These are phyloP conservation scores for Apogon talboti DNA, from an alignment of 2,797 vertebrate species.

Conservation along the genomic window DNA sequence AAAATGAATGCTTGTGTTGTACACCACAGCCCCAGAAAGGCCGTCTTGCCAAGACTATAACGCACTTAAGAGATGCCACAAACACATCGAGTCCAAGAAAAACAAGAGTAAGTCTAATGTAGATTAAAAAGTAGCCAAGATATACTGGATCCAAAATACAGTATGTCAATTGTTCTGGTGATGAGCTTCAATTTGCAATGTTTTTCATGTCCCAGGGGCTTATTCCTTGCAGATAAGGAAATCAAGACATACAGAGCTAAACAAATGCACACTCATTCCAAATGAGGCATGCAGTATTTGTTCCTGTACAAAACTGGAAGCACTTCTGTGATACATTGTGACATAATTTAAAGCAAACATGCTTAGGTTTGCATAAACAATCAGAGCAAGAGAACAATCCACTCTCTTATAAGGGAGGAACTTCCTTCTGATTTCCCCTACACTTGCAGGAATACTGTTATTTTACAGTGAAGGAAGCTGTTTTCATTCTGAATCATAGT, in stretches of 20 bases:
- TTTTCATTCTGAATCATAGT: conserved; percentile 65
- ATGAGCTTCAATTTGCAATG: conserved; percentile 40
- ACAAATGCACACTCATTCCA: conserved; percentile 66
- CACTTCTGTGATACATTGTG: conserved; percentile 67
- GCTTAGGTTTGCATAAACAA: conserved; percentile 77
- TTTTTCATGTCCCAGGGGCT: conserved; percentile 37
- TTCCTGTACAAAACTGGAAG: conserved; percentile 63
- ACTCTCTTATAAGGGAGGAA: conserved; percentile 69
- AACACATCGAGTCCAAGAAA: conserved; percentile 36
- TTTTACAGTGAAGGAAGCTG: conserved; percentile 65
- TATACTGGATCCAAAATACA: conserved; percentile 27
- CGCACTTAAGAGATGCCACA: conserved; percentile 22
- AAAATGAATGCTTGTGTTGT: conserved; percentile 1
- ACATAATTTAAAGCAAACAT: conserved; percentile 80
- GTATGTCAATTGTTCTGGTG: conserved; percentile 25
- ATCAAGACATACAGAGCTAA: conserved; percentile 60
- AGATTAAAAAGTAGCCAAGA: conserved; percentile 35
- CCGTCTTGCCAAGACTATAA: conserved; percentile 24
- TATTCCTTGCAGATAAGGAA: conserved; percentile 54
- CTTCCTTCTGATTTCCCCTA: conserved; percentile 73
- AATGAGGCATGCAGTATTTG: conserved; percentile 70
- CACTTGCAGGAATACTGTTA: conserved; percentile 68
- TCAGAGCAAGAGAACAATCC: conserved; percentile 72
- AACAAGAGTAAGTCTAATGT: conserved; percentile 10
- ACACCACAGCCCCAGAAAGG: neutral